A percentile compares a stretch with the other conserved stretches of the same genome.
phyloP scores from a whole-genome alignment of 2,113 vertebrate genomes.

The Budorcas taxicolor region DNA sequence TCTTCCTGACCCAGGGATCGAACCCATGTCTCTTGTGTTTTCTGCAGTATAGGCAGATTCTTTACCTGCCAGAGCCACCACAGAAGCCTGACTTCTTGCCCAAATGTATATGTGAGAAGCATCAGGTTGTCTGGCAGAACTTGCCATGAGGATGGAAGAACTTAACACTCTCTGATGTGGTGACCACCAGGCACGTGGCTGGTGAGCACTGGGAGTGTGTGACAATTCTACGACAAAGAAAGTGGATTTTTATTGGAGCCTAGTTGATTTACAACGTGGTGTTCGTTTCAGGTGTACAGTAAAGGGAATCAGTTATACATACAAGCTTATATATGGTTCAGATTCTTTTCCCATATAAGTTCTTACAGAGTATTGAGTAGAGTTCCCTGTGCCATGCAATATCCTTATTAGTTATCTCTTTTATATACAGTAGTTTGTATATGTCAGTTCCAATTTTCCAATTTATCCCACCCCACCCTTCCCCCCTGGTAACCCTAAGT shows the following conservation, averaged over 20 bases:
- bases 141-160: rapidly evolving
- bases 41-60: not conserved
- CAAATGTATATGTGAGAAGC: no score
- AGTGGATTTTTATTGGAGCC: not conserved
- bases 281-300: not conserved
- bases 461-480: not conserved
- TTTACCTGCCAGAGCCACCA: not conserved
- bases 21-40: not conserved
- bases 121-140: not conserved
- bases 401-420: not conserved
- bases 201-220: not conserved
- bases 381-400: not conserved
- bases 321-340: not conserved
- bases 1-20: not conserved
- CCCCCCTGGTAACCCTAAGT: not conserved
- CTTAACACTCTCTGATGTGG: not conserved
- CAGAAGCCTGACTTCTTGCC: not conserved
- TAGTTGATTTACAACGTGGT: not conserved
- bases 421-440: not conserved
- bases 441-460: not conserved
- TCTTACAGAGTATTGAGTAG: not conserved
- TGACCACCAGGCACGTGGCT: not conserved
- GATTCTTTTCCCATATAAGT: not conserved
- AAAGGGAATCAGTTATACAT: not conserved
- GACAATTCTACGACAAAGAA: not conserved